Conservation (phyloP, 2,113 vertebrate species). For the Aptenodytes forsteri region DNA sequence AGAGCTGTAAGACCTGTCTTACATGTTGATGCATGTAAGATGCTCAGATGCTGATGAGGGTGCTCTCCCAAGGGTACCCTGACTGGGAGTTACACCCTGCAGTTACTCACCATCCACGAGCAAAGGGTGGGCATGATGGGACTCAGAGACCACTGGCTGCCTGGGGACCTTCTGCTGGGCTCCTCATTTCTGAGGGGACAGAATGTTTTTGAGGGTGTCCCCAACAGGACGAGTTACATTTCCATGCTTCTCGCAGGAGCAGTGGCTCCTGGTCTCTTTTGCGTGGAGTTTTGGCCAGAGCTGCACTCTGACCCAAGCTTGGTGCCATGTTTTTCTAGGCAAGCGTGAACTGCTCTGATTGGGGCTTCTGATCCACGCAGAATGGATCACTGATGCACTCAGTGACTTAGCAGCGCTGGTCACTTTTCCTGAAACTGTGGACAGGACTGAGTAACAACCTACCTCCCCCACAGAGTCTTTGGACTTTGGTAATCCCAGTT, state of each 20-base stretch:
- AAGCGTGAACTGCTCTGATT: neutral
- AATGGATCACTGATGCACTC: neutral
- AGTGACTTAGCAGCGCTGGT: neutral
- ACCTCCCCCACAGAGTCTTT: neutral
- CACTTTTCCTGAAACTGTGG: neutral
- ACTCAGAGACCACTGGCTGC: neutral
- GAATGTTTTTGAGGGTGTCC: neutral
- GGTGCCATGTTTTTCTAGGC: neutral
- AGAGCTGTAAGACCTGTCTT: neutral
- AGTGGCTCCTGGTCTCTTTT: neutral
- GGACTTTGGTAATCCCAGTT: neutral
- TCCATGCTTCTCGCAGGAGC: neutral
- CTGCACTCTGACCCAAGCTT: neutral
- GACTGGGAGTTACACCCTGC: neutral
- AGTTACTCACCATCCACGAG: neutral
- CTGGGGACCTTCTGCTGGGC: neutral
- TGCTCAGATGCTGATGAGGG: neutral
- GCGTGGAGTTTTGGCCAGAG: neutral
- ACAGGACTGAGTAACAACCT: neutral
- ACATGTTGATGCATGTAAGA: neutral
- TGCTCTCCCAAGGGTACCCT: neutral
- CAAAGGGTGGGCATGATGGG: neutral
- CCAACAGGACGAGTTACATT: neutral
- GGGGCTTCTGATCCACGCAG: neutral
- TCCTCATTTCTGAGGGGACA: neutral